A percentile compares a stretch with the other conserved stretches of the same genome.
Evolutionary conservation across 2,797 vertebrate species (phyloP).

Genomic region (Centropyge bicolor): DNA sequence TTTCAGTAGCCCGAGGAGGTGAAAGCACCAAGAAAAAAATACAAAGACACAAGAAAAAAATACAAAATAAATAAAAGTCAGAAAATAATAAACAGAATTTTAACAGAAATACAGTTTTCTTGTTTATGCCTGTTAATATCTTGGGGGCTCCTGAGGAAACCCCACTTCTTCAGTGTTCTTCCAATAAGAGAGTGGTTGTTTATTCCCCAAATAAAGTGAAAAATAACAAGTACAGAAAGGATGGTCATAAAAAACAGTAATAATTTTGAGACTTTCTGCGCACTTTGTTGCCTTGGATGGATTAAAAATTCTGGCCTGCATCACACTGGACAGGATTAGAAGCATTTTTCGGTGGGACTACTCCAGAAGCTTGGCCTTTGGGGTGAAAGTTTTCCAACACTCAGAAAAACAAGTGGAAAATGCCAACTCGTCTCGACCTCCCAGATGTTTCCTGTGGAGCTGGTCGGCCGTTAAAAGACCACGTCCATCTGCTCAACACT

Average conservation of each 20-base stretch:
- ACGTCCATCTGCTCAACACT: conserved; percentile 65
- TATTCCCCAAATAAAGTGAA: background rate
- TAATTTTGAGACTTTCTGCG: background rate
- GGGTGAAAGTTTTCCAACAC: conserved; percentile 76
- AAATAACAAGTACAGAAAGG: background rate
- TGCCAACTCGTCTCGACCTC: conserved; percentile 58
- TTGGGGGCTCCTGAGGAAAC: background rate
- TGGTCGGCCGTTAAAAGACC: conserved; percentile 45
- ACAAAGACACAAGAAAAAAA: background rate
- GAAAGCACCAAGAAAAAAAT: background rate
- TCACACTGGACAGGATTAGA: conserved; percentile 27
- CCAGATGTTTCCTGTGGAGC: conserved; percentile 77
- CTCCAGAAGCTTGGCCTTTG: conserved; percentile 37
- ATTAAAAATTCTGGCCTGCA: background rate
- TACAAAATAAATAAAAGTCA: background rate
- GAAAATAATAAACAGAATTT: background rate
- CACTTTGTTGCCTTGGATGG: background rate
- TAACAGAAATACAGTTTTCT: background rate
- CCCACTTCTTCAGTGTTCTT: background rate
- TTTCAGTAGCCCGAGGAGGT: background rate
- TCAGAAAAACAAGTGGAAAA: conserved; percentile 65
- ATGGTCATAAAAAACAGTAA: background rate
- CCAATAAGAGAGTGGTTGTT: background rate
- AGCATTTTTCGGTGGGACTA: conserved; percentile 37
- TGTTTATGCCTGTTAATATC: background rate